Conservation (phyloP, 2,888 invertebrate genomes). For the Nemotelus nigrinus region DNA sequence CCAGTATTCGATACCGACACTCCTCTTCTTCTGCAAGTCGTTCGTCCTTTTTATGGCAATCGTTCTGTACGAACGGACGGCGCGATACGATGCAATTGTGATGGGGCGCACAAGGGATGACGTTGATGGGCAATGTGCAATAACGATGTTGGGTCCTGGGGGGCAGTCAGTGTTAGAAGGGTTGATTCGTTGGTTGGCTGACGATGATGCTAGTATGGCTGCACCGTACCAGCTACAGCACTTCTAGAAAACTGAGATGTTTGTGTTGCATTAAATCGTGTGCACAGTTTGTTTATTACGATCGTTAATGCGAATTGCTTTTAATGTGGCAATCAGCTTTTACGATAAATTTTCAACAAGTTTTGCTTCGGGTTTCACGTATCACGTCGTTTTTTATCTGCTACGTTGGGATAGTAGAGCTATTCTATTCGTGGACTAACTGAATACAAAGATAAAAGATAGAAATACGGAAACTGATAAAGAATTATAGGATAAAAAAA, state of each 20-base stretch:
- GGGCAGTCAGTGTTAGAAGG: conserved; percentile 12
- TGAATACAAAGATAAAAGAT: too few species aligned
- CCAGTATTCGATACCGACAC: not conserved
- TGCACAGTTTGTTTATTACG: conserved; percentile 49
- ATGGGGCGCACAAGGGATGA: conserved; percentile 33
- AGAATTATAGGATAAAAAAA: too few species aligned
- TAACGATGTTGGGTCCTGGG: conserved; percentile 11
- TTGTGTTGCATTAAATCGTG: conserved; percentile 50
- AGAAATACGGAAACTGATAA: too few species aligned
- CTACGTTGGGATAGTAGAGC: not conserved
- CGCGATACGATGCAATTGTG: conserved; percentile 23
- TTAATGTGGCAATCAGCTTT: conserved; percentile 52
- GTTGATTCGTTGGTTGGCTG: conserved; percentile 13
- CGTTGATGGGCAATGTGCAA: conserved; percentile 36
- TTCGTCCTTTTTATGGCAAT: conserved; percentile 21
- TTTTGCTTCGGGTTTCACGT: conserved; percentile 48
- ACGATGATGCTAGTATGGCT: not conserved
- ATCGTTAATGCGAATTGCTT: conserved; percentile 52
- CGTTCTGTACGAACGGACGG: conserved; percentile 29
- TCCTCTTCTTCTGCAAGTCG: not conserved
- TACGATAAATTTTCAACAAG: conserved; percentile 52
- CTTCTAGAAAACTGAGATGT: conserved; percentile 42
- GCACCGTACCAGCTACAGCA: not conserved
- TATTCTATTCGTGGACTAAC: not conserved
- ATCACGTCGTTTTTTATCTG: conserved; percentile 10